Percentiles rank a stretch among this genome's conserved stretches.
Evolutionary conservation across 2,797 vertebrate genomes (phyloP).

Genomic region (Potorous gilbertii): DNA sequence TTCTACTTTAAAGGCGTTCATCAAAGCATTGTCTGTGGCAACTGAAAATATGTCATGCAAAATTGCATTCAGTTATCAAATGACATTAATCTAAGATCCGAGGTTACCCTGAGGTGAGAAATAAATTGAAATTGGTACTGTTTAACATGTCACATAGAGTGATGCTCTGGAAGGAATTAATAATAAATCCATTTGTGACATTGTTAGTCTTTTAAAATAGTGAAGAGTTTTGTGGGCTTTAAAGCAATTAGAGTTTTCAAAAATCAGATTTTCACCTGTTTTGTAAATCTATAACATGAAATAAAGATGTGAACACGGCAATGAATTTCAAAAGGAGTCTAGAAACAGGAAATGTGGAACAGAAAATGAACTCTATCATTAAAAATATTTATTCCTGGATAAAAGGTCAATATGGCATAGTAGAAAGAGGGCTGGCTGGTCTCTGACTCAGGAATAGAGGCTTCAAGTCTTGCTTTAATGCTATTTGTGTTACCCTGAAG

Average conservation of each 20-base stretch:
- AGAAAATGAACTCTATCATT: neutral
- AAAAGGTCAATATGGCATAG: neutral
- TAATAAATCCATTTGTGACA: constrained; percentile 56
- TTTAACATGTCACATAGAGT: constrained; percentile 43
- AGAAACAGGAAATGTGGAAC: neutral
- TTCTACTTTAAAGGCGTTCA: constrained; percentile 62
- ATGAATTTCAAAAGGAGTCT: neutral
- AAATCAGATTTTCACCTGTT: constrained; percentile 55
- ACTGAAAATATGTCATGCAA: constrained; percentile 62
- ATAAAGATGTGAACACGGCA: neutral
- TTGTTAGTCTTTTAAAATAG: constrained; percentile 56
- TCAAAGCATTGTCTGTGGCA: constrained; percentile 70
- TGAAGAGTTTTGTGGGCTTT: constrained; percentile 51
- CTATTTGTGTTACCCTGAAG: neutral
- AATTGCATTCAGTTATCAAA: constrained; percentile 69
- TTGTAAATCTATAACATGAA: constrained; percentile 22
- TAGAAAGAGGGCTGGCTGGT: neutral
- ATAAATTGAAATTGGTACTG: constrained; percentile 65
- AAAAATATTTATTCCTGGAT: constrained; percentile 3
- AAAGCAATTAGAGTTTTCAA: constrained; percentile 36
- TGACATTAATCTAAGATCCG: constrained; percentile 69
- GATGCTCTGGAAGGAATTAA: constrained; percentile 52
- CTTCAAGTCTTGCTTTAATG: neutral
- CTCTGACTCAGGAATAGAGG: neutral
- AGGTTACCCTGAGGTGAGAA: constrained; percentile 62